Evolutionary conservation across 2,888 invertebrate genomes (phyloP).

Genomic region (Pterostichus madidus): DNA sequence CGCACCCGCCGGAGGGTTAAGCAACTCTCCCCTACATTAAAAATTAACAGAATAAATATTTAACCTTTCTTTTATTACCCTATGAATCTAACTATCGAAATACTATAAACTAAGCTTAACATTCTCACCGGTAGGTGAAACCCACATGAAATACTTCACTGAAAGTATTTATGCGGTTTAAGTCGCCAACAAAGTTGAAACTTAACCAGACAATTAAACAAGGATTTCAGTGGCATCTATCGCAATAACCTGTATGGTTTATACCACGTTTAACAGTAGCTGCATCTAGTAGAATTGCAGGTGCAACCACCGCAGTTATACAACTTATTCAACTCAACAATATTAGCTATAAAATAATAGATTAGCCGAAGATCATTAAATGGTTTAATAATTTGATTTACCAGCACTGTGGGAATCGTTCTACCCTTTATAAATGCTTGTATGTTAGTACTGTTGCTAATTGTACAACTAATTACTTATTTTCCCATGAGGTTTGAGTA

Average conservation of each 20-base stretch:
- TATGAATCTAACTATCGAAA: too few relatives aligned
- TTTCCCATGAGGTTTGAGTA: conserved; percentile 17
- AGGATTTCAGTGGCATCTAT: background rate
- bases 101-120: too few relatives aligned
- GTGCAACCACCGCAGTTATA: conserved; percentile 1
- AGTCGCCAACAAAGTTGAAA: conserved; percentile 1
- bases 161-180: background rate
- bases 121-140: too few relatives aligned
- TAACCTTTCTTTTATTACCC: too few relatives aligned
- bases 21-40: too few relatives aligned
- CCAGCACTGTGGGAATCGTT: conserved; percentile 9
- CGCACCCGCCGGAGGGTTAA: too few relatives aligned
- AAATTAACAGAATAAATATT: background rate
- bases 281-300: background rate
- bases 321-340: conserved; percentile 6
- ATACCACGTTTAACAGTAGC: background rate
- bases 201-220: background rate
- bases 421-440: conserved; percentile 13
- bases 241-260: background rate
- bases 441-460: background rate
- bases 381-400: conserved; percentile 17
- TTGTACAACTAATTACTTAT: conserved; percentile 14
- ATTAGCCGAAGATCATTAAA: conserved; percentile 19
- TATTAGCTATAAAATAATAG: conserved; percentile 25
- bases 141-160: background rate